These are phyloP conservation scores for Melipona quadrifasciata DNA, from an alignment of 1,140 invertebrate genomes.

Conservation along the genomic window DNA sequence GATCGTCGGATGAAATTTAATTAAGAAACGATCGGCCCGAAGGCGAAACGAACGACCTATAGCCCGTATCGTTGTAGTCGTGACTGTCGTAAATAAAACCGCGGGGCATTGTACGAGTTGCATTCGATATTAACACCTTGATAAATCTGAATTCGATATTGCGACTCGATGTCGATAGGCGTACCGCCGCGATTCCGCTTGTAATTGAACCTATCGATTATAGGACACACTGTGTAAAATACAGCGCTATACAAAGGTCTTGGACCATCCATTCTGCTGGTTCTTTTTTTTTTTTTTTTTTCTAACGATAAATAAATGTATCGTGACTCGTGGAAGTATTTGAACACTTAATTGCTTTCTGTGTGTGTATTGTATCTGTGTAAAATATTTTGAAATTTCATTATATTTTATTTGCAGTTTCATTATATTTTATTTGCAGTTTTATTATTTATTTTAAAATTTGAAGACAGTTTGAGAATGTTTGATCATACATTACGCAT, in stretches of 20 bases:
- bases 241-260: background rate
- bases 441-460: no score
- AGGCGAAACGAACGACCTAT: slow-evolving; percentile 21
- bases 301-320: background rate
- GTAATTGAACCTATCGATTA: slow-evolving; percentile 12
- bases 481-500: no score
- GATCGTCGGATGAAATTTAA: slow-evolving; percentile 2
- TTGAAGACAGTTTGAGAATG: no score
- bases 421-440: no score
- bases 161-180: background rate
- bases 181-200: no score
- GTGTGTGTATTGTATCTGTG: no score
- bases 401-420: no score
- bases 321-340: no score
- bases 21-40: slow-evolving; percentile 25
- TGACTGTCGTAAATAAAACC: slow-evolving; percentile 13
- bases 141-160: slow-evolving; percentile 22
- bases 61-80: background rate
- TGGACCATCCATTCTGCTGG: background rate
- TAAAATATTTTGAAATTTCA: no score
- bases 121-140: slow-evolving; percentile 13
- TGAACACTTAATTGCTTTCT: no score
- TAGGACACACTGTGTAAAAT: background rate
- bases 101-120: background rate
- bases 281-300: background rate